Evolutionary conservation across 2,113 vertebrate genomes (phyloP), one percentile per base, ranked within the genome.

Genomic region (Microcebus jonahi): DNA sequence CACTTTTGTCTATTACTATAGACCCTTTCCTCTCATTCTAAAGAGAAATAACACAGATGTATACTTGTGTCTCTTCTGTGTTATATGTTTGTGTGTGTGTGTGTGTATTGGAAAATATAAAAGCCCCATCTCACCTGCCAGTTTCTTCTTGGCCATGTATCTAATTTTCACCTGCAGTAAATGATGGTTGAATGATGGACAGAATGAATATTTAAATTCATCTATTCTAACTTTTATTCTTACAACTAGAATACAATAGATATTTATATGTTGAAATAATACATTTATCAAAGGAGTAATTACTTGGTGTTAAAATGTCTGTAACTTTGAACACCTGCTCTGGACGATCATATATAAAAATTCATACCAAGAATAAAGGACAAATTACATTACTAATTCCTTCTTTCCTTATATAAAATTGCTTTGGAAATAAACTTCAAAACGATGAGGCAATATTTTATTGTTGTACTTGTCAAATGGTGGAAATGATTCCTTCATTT

Each of bases 231-330:
- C 20, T 57, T 77, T 93, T 76, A 90, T 23, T 92, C n/a, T 86
- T 45, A 23, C 36, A 68, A 17, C 20, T 77, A 50, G 42, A 87
- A 61, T n/a, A 84, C 31, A 95, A 6, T 10, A 55, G 15, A 63
- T 20, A 42, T 83, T 88, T 88, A 48, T 79, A 87, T 93, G 42
- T n/a, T 88, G 36, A 88, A 75, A 85, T 75, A 21, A 23, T 75
- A 36, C 42, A 53, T 61, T 71, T 53, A 55, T 70, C 71, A 70
- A 53, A 61, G 1, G 39, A 61, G 15, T 67, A 29, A 61, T 73
- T 73, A 84, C 57, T 84, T 95, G 42, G 20, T 65, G 36, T 82
- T 85, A 85, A 96, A 75, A 82, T 87, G 31, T 45, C 50, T 68
- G 63, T 67, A 89, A 45, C 48, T 77, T 61, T 94, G 71, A 95